These are phyloP conservation scores for Nestor notabilis DNA, from an alignment of 2,113 vertebrate species.

Conservation along the genomic window DNA sequence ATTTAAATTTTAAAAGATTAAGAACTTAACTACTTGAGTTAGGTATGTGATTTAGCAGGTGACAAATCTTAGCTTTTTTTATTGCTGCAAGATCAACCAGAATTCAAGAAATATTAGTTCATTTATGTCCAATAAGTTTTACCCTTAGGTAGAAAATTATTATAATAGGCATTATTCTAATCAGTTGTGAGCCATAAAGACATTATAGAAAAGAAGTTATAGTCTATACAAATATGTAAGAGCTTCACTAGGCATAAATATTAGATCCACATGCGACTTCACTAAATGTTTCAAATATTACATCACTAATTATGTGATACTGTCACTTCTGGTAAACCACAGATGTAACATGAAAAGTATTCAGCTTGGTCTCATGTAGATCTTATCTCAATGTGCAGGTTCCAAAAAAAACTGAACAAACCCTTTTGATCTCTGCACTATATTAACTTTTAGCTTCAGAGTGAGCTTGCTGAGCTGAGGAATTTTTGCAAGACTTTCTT, in stretches of 20 bases:
- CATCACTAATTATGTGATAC: slow-evolving; percentile 63
- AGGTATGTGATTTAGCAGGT: background rate
- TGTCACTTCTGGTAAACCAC: slow-evolving; percentile 60
- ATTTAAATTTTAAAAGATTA: slow-evolving; percentile 5
- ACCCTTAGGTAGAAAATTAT: background rate
- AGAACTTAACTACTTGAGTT: background rate
- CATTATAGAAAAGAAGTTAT: slow-evolving; percentile 33
- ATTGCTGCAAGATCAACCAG: background rate
- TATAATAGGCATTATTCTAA: slow-evolving; percentile 3
- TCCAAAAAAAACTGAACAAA: slow-evolving; percentile 47
- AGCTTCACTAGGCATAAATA: slow-evolving; percentile 44
- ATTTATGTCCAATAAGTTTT: background rate
- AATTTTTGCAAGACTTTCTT: slow-evolving; percentile 58
- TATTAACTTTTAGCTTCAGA: slow-evolving; percentile 58
- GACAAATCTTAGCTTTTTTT: background rate
- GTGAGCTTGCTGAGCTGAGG: slow-evolving; percentile 40
- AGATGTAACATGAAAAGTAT: slow-evolving; percentile 67
- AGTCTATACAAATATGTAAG: slow-evolving; percentile 15
- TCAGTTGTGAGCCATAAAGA: slow-evolving; percentile 11
- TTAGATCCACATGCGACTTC: slow-evolving; percentile 56
- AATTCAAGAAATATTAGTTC: background rate
- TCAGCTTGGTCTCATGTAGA: slow-evolving; percentile 53
- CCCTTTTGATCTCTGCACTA: slow-evolving; percentile 58
- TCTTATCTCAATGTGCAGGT: slow-evolving; percentile 51
- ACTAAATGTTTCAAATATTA: slow-evolving; percentile 55